Base-by-base conservation (phyloP, 2,797 vertebrate genomes). In the Ciconia nigra region DNA sequence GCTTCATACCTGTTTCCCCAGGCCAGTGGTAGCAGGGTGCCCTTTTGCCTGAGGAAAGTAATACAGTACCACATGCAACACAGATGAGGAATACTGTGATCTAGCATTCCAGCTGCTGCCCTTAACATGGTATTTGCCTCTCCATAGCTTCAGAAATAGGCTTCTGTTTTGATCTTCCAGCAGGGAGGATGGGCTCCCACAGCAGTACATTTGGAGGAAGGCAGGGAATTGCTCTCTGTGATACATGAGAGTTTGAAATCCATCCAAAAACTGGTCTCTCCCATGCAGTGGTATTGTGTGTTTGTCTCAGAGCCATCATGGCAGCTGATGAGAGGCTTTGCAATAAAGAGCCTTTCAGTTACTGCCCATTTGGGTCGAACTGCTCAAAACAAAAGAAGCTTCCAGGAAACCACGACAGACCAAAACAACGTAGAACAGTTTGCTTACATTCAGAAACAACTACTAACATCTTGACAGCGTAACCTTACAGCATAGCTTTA, bases 261-360 rank as follows among this genome's bases (percentile, higher is more conserved):
- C 73, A 65, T 94, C 93, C 95, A 97, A 89, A 81, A 92, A 62
- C 62, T 20, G 72, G 61, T 91, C 87, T 91, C 86, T 96, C 83
- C 86, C 91, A 63, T 90, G 93, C 87, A 78, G 93, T 25, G 37
- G 73, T 84, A 63, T 77, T 78, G 84, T 94, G 84, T 94, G 86
- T 96, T 97, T 94, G 95, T 97, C 93, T 97, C 92, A 0, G 70
- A 95, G 77, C 89, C 76, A 63, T 86, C 89, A 31, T 96, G 97
- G 96, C 96, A 98, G 94, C 96, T 97, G 95, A 97, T 93, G 82
- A 83, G 88, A 91, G 88, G 55, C 79, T 92, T 80, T 95, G 87
- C 93, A 92, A 90, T 93, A 96, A 95, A 94, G 86, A 93, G 79
- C 89, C 84, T 95, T 97, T 97, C 92, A 92, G 91, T 90, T 94